Base-by-base conservation (phyloP, 2,888 invertebrate species). In the Lasiommata megera region DNA sequence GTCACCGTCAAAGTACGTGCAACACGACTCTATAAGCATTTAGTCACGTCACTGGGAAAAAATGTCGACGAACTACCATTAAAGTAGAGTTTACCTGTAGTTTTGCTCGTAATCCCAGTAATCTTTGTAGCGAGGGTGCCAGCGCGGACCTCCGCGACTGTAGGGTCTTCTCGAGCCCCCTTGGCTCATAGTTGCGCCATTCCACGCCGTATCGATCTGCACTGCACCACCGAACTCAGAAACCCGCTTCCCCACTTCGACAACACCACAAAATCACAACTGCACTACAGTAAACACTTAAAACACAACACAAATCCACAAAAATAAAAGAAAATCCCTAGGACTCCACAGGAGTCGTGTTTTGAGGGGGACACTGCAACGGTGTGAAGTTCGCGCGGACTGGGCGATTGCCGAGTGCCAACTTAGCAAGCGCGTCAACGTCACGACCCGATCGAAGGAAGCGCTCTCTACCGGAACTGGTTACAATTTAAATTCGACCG, bases 41-140 rank as follows among this genome's bases (percentile, higher is more conserved):
- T 28, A 44, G 14, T 44, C 29, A 29, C 29, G 62, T 62, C 64
- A 62, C 48, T 9, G 14, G n/a, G 40, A 43, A 31, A 54, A 48
- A 53, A 60, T 48, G 48, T 53, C 16, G 31, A 7, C 29, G 23
- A n/a, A 36, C 7, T 1, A 2, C 12, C 7, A 9, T 9, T 1
- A n/a, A 14, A 5, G 11, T 46, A 14, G 3, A 14, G 8, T 16
- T 31, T 60, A 81, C 89, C 89, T 90, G 74, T 88, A 90, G 67
- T 87, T 89, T 59, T 90, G 89, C 58, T 90, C 90, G 79, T 88
- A 89, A 66, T 89, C 90, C 89, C 89, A 90, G 74, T 88, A 90
- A 61, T 90, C 90, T 78, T 90, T 90, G 81, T 90, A 90, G 55
- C 89, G 88, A 70, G 88, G 88, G 75, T 89, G 88, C 88, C 89